Conservation (phyloP, 2,113 vertebrate genomes). For the Gambusia holbrooki region DNA sequence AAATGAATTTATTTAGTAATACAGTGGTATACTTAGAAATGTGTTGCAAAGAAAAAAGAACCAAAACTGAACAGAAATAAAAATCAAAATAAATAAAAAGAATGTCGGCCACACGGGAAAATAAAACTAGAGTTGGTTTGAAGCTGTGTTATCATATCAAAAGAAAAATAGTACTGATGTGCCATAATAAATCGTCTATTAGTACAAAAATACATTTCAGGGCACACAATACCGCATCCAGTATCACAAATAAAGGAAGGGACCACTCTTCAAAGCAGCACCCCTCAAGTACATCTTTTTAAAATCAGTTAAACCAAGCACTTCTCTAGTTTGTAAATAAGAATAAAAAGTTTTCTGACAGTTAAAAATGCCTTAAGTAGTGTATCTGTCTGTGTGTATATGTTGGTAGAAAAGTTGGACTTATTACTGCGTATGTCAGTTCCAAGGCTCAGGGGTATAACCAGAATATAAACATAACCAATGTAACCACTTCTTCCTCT, state of each 20-base stretch:
- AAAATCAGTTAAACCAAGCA: slow-evolving; percentile 94
- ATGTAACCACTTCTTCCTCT: slow-evolving; percentile 72
- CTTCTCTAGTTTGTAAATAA: slow-evolving; percentile 85
- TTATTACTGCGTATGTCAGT: slow-evolving; percentile 97
- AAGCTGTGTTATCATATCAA: slow-evolving; percentile 96
- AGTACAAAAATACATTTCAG: slow-evolving; percentile 99
- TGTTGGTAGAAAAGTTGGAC: slow-evolving; percentile 92
- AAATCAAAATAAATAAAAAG: slow-evolving; percentile 83
- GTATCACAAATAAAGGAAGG: slow-evolving; percentile 98
- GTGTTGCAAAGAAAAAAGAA: slow-evolving; percentile 80
- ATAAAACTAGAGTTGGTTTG: slow-evolving; percentile 88
- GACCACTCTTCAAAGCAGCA: slow-evolving; percentile 88
- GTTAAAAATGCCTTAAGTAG: slow-evolving; percentile 95
- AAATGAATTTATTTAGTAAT: slow-evolving; percentile 98
- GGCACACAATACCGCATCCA: slow-evolving; percentile 97
- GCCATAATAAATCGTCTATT: slow-evolving; percentile 99
- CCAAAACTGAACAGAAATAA: slow-evolving; percentile 45
- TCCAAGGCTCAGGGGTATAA: slow-evolving; percentile 98
- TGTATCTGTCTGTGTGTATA: slow-evolving; percentile 77
- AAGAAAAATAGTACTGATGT: slow-evolving; percentile 95
- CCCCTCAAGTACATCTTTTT: slow-evolving; percentile 88
- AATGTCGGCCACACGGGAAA: slow-evolving; percentile 89
- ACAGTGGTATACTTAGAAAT: slow-evolving; percentile 96
- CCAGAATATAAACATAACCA: slow-evolving; percentile 98
- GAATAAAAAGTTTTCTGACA: slow-evolving; percentile 96